phyloP scores from a whole-genome alignment of 2,797 vertebrate species.

The Todus mexicanus region DNA sequence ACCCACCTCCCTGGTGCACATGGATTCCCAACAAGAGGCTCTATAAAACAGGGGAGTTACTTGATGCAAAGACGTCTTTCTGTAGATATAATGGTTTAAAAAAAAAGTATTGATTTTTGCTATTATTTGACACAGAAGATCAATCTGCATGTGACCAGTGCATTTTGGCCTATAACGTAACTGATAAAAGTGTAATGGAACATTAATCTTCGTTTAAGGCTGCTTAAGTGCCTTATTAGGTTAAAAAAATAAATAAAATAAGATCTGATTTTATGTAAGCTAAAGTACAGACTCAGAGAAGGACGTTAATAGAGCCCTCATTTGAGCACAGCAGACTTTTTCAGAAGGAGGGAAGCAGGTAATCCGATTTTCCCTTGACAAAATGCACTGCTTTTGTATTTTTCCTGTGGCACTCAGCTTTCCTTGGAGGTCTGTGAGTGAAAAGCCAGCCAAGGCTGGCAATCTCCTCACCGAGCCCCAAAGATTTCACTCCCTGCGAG shows the following conservation, averaged over 20 bases:
- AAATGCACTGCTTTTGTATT: neutral
- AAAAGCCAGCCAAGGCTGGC: neutral
- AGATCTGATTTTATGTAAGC: neutral
- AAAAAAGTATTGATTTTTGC: neutral
- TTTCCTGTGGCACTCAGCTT: neutral
- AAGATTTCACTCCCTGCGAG: neutral
- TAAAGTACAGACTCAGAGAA: neutral
- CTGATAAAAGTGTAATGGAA: neutral
- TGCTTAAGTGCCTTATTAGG: neutral
- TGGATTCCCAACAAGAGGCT: neutral
- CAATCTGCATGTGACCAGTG: neutral
- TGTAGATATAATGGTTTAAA: neutral
- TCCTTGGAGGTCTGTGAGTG: neutral
- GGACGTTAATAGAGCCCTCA: neutral
- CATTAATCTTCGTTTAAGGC: neutral
- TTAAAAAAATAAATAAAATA: neutral
- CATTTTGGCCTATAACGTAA: neutral
- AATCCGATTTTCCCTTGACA: neutral
- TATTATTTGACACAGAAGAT: neutral
- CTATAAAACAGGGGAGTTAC: neutral
- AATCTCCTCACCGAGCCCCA: neutral
- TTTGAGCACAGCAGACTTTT: neutral
- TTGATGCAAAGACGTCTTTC: neutral
- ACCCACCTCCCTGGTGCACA: rapidly evolving
- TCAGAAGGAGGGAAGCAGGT: neutral